These are phyloP conservation scores for Mythimna lalbum DNA, from an alignment of 2,888 invertebrate genomes.

Conservation along the genomic window DNA sequence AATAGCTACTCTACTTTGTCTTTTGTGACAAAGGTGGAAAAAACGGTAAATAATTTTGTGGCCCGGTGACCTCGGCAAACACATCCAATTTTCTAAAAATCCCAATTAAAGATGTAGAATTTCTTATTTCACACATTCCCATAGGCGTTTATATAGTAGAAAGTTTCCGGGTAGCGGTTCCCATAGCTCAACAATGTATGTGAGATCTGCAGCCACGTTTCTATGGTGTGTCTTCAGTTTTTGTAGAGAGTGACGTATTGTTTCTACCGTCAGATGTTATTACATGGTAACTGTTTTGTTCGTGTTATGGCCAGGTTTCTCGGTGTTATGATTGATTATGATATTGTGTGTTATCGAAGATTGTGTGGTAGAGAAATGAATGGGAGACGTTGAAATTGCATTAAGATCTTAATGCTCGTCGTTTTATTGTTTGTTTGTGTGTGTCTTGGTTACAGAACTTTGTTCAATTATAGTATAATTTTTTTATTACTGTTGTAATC, in stretches of 20 bases:
- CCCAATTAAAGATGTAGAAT: constrained; percentile 51
- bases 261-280: constrained; percentile 55
- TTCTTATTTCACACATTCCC: constrained; percentile 64
- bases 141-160: constrained; percentile 67
- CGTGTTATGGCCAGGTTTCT: constrained; percentile 50
- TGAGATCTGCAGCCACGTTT: constrained; percentile 69
- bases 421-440: not conserved
- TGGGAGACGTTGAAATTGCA: not conserved
- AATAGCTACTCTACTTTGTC: not conserved
- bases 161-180: constrained; percentile 80
- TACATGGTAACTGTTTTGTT: constrained; percentile 49
- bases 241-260: constrained; percentile 73
- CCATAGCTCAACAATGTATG: constrained; percentile 75
- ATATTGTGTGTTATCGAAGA: constrained; percentile 33
- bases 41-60: constrained; percentile 2
- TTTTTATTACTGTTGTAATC: not conserved
- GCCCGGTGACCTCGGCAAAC: constrained; percentile 24
- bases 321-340: constrained; percentile 47
- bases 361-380: constrained; percentile 1
- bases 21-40: constrained; percentile 8
- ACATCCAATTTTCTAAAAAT: constrained; percentile 26
- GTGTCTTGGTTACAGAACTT: not conserved
- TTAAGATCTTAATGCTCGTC: not conserved
- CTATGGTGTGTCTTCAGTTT: constrained; percentile 69
- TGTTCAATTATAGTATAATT: not conserved